Percentiles rank a stretch among this genome's conserved stretches.
These are phyloP conservation scores for Periplaneta americana DNA, from an alignment of 1,140 invertebrate species.

Conservation along the genomic window DNA sequence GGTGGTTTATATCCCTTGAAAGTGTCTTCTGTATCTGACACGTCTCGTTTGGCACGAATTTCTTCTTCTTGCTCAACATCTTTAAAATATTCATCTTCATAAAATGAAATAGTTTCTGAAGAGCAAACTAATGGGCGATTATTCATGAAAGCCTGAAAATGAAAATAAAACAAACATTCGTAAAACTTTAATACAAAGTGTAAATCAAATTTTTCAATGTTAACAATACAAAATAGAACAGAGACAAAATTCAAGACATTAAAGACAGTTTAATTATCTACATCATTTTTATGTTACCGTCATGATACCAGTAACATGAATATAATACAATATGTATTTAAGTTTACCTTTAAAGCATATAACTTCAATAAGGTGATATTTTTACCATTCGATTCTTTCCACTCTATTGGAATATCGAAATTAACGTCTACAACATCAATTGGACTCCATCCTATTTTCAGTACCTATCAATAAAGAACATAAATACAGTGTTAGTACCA, in stretches of 20 bases:
- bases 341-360: neutral
- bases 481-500: neutral
- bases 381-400: neutral
- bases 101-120: neutral
- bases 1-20: conserved; percentile 5
- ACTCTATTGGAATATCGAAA: neutral
- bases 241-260: too few relatives aligned
- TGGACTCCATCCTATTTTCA: neutral
- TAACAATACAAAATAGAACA: too few relatives aligned
- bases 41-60: neutral
- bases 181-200: too few relatives aligned
- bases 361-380: neutral
- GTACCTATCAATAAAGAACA: neutral
- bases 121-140: neutral
- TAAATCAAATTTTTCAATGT: too few relatives aligned
- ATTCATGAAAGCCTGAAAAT: neutral
- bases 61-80: neutral
- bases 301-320: too few relatives aligned
- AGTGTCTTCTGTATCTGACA: neutral
- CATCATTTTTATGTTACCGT: too few relatives aligned
- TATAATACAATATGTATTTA: neutral
- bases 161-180: neutral
- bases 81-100: too few relatives aligned
- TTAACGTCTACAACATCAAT: neutral
- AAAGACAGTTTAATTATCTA: too few relatives aligned